phyloP scores from a whole-genome alignment of 2,113 vertebrate genomes.

The Nesoenas mayeri region DNA sequence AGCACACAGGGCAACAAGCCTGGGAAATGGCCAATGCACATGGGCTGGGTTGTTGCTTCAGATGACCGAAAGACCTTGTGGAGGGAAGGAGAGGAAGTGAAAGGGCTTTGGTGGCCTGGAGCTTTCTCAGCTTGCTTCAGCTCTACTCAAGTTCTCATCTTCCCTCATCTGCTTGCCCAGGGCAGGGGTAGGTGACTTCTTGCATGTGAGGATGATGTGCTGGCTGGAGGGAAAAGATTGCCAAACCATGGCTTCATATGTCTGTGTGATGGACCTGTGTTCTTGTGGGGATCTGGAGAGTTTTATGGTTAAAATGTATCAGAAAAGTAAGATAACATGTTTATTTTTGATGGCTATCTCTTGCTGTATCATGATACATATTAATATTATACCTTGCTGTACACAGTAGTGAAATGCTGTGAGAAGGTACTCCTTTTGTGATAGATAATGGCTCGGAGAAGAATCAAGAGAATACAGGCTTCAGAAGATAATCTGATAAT shows the following conservation, averaged over 20 bases:
- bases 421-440: not conserved
- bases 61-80: not conserved
- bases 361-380: not conserved
- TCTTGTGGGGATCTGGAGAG: not conserved
- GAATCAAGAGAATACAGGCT: not conserved
- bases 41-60: not conserved
- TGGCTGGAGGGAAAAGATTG: not conserved
- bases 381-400: not conserved
- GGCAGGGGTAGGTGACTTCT: not conserved
- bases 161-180: rapidly evolving
- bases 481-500: not conserved
- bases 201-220: not conserved
- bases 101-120: not conserved
- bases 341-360: not conserved
- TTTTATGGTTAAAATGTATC: not conserved
- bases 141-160: not conserved
- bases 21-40: not conserved
- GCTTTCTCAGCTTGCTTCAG: not conserved
- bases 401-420: not conserved
- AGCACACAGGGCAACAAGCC: not conserved
- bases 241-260: not conserved
- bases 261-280: not conserved
- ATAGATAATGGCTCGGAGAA: not conserved
- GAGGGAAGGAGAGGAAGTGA: not conserved
- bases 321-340: not conserved